Evolutionary conservation across 2,888 invertebrate genomes (phyloP).

Genomic region (Calliphora vomitoria): DNA sequence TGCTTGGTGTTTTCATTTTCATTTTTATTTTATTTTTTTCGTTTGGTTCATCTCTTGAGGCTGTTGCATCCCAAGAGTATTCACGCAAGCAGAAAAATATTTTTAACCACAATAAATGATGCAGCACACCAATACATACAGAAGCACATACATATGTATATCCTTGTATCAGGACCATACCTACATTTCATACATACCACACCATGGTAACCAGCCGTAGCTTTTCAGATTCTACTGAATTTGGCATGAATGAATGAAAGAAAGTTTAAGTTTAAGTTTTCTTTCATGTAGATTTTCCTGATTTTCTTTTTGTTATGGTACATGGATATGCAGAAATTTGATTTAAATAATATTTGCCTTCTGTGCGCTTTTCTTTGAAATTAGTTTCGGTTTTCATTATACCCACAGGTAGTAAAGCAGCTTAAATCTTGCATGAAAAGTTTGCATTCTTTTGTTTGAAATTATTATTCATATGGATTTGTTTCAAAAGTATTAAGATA

Average conservation of each 20-base stretch:
- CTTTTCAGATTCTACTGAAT: slow-evolving; percentile 44
- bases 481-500: slow-evolving; percentile 63
- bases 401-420: slow-evolving; percentile 54
- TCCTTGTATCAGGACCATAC: slow-evolving; percentile 5
- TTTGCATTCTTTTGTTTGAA: slow-evolving; percentile 44
- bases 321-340: slow-evolving; percentile 82
- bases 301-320: background rate
- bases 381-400: slow-evolving; percentile 69
- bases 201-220: slow-evolving; percentile 18
- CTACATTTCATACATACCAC: slow-evolving; percentile 34
- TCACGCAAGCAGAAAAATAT: slow-evolving; percentile 60
- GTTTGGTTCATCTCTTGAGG: slow-evolving; percentile 55
- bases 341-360: slow-evolving; percentile 80
- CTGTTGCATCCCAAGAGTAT: slow-evolving; percentile 72
- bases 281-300: slow-evolving; percentile 1
- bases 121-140: background rate
- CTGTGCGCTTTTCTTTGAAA: slow-evolving; percentile 65
- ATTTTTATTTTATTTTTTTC: slow-evolving; percentile 1
- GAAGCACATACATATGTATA: background rate
- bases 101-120: slow-evolving; percentile 67
- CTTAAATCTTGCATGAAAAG: slow-evolving; percentile 69
- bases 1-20: slow-evolving; percentile 10
- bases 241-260: slow-evolving; percentile 65
- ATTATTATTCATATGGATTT: slow-evolving; percentile 58
- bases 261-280: slow-evolving; percentile 57